Evolutionary conservation across 2,797 vertebrate genomes (phyloP).

Genomic region (Sebastes cheni): DNA sequence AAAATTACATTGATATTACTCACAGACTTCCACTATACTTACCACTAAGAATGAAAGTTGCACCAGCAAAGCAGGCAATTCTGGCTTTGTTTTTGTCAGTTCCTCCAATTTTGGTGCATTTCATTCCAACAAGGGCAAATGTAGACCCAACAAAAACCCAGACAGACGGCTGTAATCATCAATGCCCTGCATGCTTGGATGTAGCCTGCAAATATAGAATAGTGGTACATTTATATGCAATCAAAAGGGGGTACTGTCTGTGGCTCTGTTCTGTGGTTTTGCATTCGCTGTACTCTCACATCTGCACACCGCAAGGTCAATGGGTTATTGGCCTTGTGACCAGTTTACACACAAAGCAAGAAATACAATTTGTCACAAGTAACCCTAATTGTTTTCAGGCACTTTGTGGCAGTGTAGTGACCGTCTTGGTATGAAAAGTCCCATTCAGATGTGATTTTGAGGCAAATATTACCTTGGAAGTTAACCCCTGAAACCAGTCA

Average conservation of each 20-base stretch:
- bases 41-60: slow-evolving; percentile 93
- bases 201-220: slow-evolving; percentile 83
- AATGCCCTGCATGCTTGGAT: slow-evolving; percentile 94
- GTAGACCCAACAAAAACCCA: slow-evolving; percentile 90
- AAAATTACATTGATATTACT: background rate
- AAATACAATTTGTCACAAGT: slow-evolving; percentile 55
- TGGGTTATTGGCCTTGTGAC: slow-evolving; percentile 36
- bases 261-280: background rate
- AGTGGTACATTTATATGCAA: background rate
- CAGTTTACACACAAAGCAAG: slow-evolving; percentile 48
- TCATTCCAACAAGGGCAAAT: slow-evolving; percentile 93
- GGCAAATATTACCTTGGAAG: slow-evolving; percentile 83
- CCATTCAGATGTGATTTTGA: slow-evolving; percentile 73
- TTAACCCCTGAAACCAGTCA: slow-evolving; percentile 85
- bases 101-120: slow-evolving; percentile 95
- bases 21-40: slow-evolving; percentile 46
- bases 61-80: slow-evolving; percentile 86
- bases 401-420: background rate
- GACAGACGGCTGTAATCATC: slow-evolving; percentile 91
- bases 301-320: slow-evolving; percentile 24
- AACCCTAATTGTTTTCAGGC: slow-evolving; percentile 29
- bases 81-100: slow-evolving; percentile 89
- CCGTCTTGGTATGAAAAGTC: slow-evolving; percentile 17
- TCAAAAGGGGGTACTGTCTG: background rate
- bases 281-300: background rate